Base-by-base conservation (phyloP, 2,888 invertebrate genomes). In the Drosophila recens region DNA sequence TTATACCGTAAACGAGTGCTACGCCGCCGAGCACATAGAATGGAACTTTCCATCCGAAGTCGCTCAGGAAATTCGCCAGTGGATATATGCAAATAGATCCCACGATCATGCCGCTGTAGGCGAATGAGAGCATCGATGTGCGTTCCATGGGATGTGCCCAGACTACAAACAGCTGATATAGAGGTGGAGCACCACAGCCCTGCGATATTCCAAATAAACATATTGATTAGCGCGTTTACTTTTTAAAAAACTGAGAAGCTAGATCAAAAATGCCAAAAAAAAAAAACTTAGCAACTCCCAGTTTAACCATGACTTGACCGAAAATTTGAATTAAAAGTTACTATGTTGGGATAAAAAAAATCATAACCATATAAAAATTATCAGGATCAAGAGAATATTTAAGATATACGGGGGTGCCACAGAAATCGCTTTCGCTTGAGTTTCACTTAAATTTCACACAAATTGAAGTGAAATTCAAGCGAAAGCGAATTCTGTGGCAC, bases 11-110 rank as follows among this genome's bases (percentile, higher is more conserved):
- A 0, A 80, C 0, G 0, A 90, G 93, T 87, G 90, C 8, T 48
- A 86, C 61, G 42, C 68, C 57, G 38, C 90, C 91, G 27, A 94
- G 90, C 10, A 94, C 90, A 88, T 95, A 95, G 90, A 95, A 95
- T 5, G 95, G 94, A 10, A 93, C 93, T 2, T 94, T 93, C 95
- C 95, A 95, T 13, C 95, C 94, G 62, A 93, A 93, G 67, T 93
- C 91, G 84, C 95, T 95, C 8, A 95, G 89, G 17, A 93, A 91
- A 23, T 94, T 94, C 4, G 94, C 93, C 23, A 95, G 72, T 0
- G 95, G 95, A 76, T 94, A 94, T 0, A 94, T 94, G 8, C 94
- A 61, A 3, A 93, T 86, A 0, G 92, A 89, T 1, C 93, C 93
- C 77, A 92, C 91, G 74, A 90, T 94, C 91, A 90, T 94, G 72